These are phyloP conservation scores for Hedychridium roseum DNA, from an alignment of 2,888 invertebrate species.

Conservation along the genomic window DNA sequence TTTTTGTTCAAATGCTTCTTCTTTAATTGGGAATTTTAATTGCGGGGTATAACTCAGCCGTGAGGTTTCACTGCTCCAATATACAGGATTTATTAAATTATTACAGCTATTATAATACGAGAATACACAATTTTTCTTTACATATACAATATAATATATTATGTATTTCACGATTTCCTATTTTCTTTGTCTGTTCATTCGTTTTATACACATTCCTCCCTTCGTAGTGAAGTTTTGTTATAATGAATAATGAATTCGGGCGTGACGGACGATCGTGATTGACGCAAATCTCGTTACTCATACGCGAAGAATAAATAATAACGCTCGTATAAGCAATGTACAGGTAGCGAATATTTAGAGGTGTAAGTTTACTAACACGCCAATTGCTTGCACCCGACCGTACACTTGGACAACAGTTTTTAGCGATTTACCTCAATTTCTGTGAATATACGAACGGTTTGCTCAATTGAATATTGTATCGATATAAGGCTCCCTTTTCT, in stretches of 20 bases:
- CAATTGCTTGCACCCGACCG: too few species aligned
- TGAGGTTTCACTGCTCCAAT: conserved; percentile 23
- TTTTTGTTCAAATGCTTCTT: too few species aligned
- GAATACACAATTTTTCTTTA: conserved; percentile 58
- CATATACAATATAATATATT: conserved; percentile 55
- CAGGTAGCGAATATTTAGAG: too few species aligned
- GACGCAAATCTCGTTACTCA: conserved; percentile 5
- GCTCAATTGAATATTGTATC: too few species aligned
- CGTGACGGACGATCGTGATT: conserved; percentile 11
- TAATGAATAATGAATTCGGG: conserved; percentile 19
- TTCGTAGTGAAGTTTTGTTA: conserved; percentile 9
- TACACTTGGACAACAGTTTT: too few species aligned
- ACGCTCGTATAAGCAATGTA: conserved; percentile 8
- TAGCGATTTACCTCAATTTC: too few species aligned
- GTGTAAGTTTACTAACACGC: too few species aligned
- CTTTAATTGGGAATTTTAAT: too few species aligned
- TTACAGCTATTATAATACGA: conserved; percentile 52
- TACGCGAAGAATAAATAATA: too few species aligned
- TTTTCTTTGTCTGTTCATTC: conserved; percentile 15
- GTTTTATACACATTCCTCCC: conserved; percentile 19
- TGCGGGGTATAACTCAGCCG: too few species aligned
- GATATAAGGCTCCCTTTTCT: too few species aligned
- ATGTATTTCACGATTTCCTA: conserved; percentile 42
- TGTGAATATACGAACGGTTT: too few species aligned
- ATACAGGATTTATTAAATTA: conserved; percentile 57